Conservation (phyloP, 1,140 invertebrate genomes). For the Cyclargus thomasi region DNA sequence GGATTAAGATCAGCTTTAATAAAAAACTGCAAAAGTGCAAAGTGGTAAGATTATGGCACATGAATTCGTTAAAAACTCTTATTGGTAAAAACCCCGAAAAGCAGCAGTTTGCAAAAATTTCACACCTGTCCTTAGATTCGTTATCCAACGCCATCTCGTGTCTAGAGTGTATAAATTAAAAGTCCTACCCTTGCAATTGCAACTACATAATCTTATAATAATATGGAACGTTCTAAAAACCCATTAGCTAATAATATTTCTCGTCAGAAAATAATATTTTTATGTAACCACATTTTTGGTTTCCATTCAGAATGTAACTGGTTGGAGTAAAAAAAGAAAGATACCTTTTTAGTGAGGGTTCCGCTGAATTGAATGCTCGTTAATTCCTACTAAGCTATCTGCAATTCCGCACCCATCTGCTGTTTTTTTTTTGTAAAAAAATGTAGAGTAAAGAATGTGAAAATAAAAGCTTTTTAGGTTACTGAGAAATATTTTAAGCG, state of each 20-base stretch:
- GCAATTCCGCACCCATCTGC: not conserved
- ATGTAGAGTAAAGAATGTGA: not conserved
- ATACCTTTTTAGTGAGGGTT: not conserved
- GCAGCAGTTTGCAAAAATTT: too few relatives aligned
- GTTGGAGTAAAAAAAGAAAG: not conserved
- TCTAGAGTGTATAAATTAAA: too few relatives aligned
- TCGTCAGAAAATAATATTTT: not conserved
- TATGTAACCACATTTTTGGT: not conserved
- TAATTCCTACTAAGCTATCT: not conserved
- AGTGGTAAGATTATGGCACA: too few relatives aligned
- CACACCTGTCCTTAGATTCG: too few relatives aligned
- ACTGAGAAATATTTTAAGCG: too few relatives aligned
- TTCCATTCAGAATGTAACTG: not conserved
- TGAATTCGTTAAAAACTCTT: too few relatives aligned
- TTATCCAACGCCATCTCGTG: too few relatives aligned
- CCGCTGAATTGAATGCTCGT: not conserved
- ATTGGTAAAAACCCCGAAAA: too few relatives aligned
- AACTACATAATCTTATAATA: too few relatives aligned
- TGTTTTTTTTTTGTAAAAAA: not conserved
- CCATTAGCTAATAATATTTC: not conserved
- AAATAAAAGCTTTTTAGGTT: not conserved
- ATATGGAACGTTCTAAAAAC: not conserved
- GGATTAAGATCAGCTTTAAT: too few relatives aligned
- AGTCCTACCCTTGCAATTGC: too few relatives aligned
- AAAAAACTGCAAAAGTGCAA: too few relatives aligned